Evolutionary conservation across 2,888 invertebrate species (phyloP).

Genomic region (Xanthorhoe spadicearia): DNA sequence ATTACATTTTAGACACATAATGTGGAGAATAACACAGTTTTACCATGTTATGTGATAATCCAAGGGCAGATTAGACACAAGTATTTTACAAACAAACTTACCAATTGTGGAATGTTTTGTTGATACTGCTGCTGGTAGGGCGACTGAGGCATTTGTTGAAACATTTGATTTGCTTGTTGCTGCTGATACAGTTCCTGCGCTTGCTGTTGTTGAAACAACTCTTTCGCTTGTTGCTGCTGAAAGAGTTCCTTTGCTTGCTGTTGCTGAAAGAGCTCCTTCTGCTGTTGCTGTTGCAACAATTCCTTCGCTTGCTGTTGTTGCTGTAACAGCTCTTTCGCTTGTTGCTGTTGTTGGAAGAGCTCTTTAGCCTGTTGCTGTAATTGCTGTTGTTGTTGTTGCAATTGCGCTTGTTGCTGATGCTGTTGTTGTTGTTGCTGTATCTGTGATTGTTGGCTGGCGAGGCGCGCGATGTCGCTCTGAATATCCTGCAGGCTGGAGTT

Average conservation of each 20-base stretch:
- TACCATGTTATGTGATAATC: background rate
- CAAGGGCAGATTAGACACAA: background rate
- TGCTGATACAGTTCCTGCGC: conserved; percentile 80
- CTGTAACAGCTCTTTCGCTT: conserved; percentile 63
- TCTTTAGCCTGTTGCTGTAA: conserved; percentile 69
- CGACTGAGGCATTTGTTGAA: conserved; percentile 74
- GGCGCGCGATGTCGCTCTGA: conserved; percentile 96
- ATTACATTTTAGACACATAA: background rate
- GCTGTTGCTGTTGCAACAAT: conserved; percentile 59
- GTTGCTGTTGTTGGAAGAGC: conserved; percentile 76
- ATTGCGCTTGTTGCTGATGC: conserved; percentile 79
- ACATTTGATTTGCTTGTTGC: conserved; percentile 62
- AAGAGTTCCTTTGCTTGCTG: conserved; percentile 58
- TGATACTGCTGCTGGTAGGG: conserved; percentile 75
- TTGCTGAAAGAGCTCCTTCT: conserved; percentile 70
- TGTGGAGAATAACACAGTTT: background rate
- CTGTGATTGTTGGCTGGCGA: conserved; percentile 88
- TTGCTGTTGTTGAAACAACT: conserved; percentile 66
- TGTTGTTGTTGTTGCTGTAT: conserved; percentile 80
- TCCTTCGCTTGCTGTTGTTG: conserved; percentile 68
- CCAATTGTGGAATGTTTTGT: conserved; percentile 83
- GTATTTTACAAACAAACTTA: conserved; percentile 56
- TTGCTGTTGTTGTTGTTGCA: conserved; percentile 74
- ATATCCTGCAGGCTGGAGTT: conserved; percentile 97
- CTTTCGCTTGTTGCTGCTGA: conserved; percentile 72